Conservation (phyloP, 2,888 invertebrate species). For the Harpalus rubripes region DNA sequence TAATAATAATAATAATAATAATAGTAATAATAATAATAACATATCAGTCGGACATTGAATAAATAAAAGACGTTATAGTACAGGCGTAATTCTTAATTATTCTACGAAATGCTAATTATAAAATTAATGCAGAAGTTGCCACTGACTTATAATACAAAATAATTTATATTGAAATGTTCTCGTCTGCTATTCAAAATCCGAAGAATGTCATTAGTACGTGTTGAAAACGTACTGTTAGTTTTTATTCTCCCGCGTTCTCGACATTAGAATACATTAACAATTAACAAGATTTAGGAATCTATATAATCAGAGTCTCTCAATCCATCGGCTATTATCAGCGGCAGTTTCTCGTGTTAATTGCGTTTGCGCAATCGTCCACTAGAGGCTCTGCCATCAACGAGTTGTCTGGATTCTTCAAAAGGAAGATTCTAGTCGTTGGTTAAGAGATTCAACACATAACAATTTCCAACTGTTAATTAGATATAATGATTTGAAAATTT, state of each 20-base stretch:
- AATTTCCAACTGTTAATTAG: not conserved
- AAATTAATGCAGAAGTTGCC: no score
- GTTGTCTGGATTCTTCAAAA: not conserved
- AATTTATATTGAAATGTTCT: no score
- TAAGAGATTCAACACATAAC: not conserved
- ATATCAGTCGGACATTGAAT: no score
- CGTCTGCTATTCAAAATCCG: not conserved
- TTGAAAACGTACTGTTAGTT: not conserved
- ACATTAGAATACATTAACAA: constrained; percentile 15
- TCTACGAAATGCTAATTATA: no score
- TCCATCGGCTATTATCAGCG: not conserved
- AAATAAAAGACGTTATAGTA: no score
- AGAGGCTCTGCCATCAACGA: constrained; percentile 1
- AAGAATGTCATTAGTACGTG: not conserved
- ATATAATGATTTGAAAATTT: constrained; percentile 7
- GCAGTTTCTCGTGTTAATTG: constrained; percentile 9
- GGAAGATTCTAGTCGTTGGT: not conserved
- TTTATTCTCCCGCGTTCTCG: not conserved
- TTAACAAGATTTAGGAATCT: constrained; percentile 21
- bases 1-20: no score
- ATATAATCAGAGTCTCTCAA: constrained; percentile 10
- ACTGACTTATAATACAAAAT: no score
- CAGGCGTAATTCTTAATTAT: no score
- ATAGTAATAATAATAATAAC: no score
- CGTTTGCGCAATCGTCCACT: constrained; percentile 10